Evolutionary conservation across 2,888 invertebrate genomes (phyloP), one percentile per base, ranked within the genome.

Genomic region (Parnassius smintheus): DNA sequence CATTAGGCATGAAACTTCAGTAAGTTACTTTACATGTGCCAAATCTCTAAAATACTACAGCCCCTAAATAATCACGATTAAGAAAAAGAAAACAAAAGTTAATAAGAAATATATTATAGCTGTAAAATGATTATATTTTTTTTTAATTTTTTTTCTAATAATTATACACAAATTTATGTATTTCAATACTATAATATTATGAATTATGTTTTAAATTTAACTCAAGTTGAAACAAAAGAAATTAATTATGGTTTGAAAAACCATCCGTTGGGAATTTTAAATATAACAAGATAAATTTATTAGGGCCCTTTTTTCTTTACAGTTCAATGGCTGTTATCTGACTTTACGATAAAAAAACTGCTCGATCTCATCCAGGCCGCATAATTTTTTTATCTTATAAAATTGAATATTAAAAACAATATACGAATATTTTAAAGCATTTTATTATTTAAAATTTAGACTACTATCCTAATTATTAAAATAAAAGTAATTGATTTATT

Each of bases 251-350:
- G 35, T 35, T 35, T 35, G 35, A 35, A 25, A 55, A n/a, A 10
- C 51, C 41, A 51, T 22, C 10, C n/a, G 44, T 51, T 50, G 4
- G 42, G 44, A 22, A 50, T 42, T 57, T 57, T 9, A 42, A 51
- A 54, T 9, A 54, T 42, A 57, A 51, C 22, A 50, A 42, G 22
- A 22, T 58, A 50, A 50, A 58, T 58, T 18, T 12, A 44, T 58
- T 49, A 44, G 42, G n/a, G 61, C 41, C 18, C 18, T 50, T 46
- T 65, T 61, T 54, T 58, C 52, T 52, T 59, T 35, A 53, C 52
- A 45, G 59, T 53, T 52, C 59, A 59, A 10, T 59, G 59, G 52
- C 41, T 41, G 10, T 10, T 59, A 18, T 35, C 44, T 59, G 46
- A 56, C 56, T 18, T 58, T 59, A 51, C 59, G 46, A 35, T 11